Evolutionary conservation across 2,888 invertebrate species (phyloP), one percentile per base, ranked within the genome.

Genomic region (Argyra leucocephala): DNA sequence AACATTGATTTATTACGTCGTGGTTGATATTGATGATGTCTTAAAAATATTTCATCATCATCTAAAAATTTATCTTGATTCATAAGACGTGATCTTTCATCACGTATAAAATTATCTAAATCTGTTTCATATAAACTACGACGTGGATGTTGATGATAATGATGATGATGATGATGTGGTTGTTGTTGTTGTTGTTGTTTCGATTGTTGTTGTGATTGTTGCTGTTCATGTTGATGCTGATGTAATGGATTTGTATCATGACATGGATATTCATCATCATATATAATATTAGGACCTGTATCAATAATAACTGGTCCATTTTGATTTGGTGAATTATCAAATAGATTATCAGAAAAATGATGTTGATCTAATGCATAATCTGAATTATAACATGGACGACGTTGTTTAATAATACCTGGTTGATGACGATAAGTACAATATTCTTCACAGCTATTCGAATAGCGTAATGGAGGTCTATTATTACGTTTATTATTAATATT

Each of bases 1-100:
- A 80, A 69, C 72, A 78, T 70, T 0, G 79, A 76, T 70, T 80
- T 80, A 67, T 76, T 78, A 66, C 77, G 74, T 31, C 74, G 69
- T 76, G 77, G 61, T 36, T 65, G 61, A 62, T 65, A 64, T 22
- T 64, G 60, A 21, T 65, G 63, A 18, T n/a, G 37, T 2, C 76
- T 72, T 48, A 78, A 65, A 36, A 75, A 78, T 18, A 75, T 73
- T 60, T 79, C 78, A 57, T 78, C 79, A 22, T 79, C 78, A 62
- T 78, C 78, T 37, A 79, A 72, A 66, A 79, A 78, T 67, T 78
- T 80, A 65, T 80, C 78, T 69, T 80, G 78, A 67, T 76, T 68
- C 66, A 78, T 68, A 1, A 79, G 69, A 0, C 78, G 73, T 21
- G 78, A 76, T 1, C 79, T 74, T 64, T 79, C 80, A 7, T 78